Percentiles rank a stretch among this genome's conserved stretches.
These are phyloP conservation scores for Prolemur simus DNA, from an alignment of 2,113 vertebrate genomes.

Conservation along the genomic window DNA sequence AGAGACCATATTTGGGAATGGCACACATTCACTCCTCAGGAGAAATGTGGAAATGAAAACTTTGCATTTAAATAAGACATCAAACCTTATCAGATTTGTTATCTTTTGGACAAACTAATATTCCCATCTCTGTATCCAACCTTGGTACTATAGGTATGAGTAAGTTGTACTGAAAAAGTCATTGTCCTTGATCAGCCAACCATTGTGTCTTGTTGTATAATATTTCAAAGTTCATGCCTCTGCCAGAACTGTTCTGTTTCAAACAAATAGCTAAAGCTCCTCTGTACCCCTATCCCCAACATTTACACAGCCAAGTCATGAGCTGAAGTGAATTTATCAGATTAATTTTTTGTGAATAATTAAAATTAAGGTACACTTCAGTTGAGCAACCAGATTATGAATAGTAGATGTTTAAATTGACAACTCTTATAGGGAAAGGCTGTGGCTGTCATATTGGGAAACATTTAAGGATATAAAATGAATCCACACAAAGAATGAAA, in stretches of 20 bases:
- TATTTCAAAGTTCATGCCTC: not conserved
- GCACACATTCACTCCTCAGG: not conserved
- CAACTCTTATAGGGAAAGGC: not conserved
- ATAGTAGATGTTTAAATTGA: not conserved
- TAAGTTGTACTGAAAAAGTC: not conserved
- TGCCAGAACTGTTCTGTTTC: not conserved
- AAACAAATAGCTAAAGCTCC: not conserved
- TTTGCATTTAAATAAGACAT: not conserved
- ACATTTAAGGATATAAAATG: not conserved
- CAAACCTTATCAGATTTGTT: not conserved
- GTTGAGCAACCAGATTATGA: not conserved
- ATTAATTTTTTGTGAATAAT: not conserved
- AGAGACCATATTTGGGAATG: too few species aligned
- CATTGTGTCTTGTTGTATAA: not conserved
- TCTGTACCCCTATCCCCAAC: rapidly evolving
- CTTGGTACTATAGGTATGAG: not conserved
- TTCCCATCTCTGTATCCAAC: not conserved
- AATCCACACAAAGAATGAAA: not conserved
- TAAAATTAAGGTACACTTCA: not conserved
- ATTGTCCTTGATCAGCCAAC: not conserved
- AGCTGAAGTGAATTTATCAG: not conserved
- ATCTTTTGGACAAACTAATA: not conserved
- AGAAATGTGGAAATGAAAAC: not conserved
- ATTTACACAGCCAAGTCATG: not conserved
- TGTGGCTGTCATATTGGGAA: not conserved